Base-by-base conservation (phyloP, 2,797 vertebrate genomes). In the Diglossa cyanea region DNA sequence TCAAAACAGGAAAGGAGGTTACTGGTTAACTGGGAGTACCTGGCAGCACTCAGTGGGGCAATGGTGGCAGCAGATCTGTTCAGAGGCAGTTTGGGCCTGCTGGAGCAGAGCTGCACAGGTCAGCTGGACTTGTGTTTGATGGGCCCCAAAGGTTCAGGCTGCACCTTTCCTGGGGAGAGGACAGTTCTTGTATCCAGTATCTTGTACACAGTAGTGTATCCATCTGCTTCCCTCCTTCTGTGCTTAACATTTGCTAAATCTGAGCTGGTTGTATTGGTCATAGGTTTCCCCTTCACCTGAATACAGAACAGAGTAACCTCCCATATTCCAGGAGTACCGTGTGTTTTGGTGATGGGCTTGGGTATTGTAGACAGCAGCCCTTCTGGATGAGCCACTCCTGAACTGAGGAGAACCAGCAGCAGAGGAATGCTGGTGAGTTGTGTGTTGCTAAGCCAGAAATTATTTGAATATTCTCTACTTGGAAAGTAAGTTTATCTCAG, bases 401-500 rank as follows among this genome's bases (percentile, higher is more conserved):
- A 63, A 3, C 50, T 45, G 33, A 37, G 54, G 37, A 81, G 62
- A 60, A 2, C n/a, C 45, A 40, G 1, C 19, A 82, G 26, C 37
- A 53, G 54, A 60, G 53, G 31, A 18, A 20, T 78, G 2, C 0
- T 0, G 37, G 30, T 50, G 21, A 58, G 42, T 18, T 0, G 0
- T 11, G 44, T 33, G 21, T 51, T 87, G 18, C 30, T 62, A 66
- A 66, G 63, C 8, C 44, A 66, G 51, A 62, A 70, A 16, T 28
- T 61, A 31, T 37, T 84, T 1, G 2, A 2, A 20, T 79, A 51
- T 33, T 85, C 23, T 33, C 4, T 9, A 24, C 11, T 3, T 75
- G 54, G 70, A 83, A 88, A 61, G 18, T 61, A 13, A 42, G 13
- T 63, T 25, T 42, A 18, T 68, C 72, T 93, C 50, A 61, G 48